A percentile compares a stretch with the other conserved stretches of the same genome.
These are phyloP conservation scores for Acrocephalus arundinaceus DNA, from an alignment of 2,113 vertebrate species.

Conservation along the genomic window DNA sequence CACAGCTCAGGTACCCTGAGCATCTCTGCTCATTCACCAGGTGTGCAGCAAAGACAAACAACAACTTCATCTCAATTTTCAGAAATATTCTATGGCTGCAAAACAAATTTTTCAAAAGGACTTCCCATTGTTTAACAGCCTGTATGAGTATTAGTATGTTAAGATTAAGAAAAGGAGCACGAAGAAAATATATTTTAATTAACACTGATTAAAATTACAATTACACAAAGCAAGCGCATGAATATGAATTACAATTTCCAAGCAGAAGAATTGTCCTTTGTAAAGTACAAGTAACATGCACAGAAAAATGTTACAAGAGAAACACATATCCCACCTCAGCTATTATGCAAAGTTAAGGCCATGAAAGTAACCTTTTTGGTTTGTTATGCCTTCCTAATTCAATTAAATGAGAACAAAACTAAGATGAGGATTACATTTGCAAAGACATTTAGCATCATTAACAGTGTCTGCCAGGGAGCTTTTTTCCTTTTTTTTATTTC, in stretches of 20 bases:
- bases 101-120: neutral
- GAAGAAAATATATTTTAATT: constrained; percentile 52
- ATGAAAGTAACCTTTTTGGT: constrained; percentile 25
- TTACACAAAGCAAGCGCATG: neutral
- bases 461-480: neutral
- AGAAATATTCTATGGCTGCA: neutral
- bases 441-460: constrained; percentile 42
- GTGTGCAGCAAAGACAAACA: neutral
- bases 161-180: constrained; percentile 16
- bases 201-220: constrained; percentile 54
- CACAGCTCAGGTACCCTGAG: neutral
- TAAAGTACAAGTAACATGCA: neutral
- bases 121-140: neutral
- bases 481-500: neutral
- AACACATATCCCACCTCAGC: constrained; percentile 12
- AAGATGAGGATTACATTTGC: constrained; percentile 32
- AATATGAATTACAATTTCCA: constrained; percentile 27
- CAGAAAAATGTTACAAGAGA: constrained; percentile 8
- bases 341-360: constrained; percentile 18
- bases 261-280: neutral
- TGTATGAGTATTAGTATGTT: neutral
- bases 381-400: constrained; percentile 47
- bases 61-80: neutral
- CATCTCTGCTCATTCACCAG: neutral
- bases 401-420: constrained; percentile 47